Percentiles rank a stretch among this genome's conserved stretches.
phyloP scores from a whole-genome alignment of 2,113 vertebrate species.

The Ctenodactylus gundi region DNA sequence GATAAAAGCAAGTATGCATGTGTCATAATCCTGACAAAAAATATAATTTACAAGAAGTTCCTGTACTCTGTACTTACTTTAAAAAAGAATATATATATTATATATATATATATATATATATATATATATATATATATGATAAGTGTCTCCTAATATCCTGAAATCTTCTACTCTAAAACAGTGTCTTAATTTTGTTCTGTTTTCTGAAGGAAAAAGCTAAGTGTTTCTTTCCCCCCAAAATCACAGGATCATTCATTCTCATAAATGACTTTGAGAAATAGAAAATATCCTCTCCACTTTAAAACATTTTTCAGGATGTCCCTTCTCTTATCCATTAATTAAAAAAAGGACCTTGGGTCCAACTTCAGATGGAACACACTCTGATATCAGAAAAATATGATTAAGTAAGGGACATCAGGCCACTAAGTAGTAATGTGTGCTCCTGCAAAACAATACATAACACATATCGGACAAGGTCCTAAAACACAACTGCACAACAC shows the following conservation, averaged over 20 bases:
- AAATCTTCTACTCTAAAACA: background rate
- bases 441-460: background rate
- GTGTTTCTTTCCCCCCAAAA: background rate
- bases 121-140: no score
- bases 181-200: background rate
- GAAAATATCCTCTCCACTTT: background rate
- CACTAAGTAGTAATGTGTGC: background rate
- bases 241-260: background rate
- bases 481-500: background rate
- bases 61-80: background rate
- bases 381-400: background rate
- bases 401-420: background rate
- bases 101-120: no score
- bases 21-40: background rate
- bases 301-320: background rate
- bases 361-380: background rate
- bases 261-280: constrained; percentile 2
- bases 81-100: no score
- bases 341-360: background rate
- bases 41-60: background rate
- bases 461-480: background rate
- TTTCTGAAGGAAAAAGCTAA: background rate
- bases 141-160: background rate
- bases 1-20: background rate
- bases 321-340: background rate